These are phyloP conservation scores for Crypturellus undulatus DNA, from an alignment of 2,113 vertebrate species.

Conservation along the genomic window DNA sequence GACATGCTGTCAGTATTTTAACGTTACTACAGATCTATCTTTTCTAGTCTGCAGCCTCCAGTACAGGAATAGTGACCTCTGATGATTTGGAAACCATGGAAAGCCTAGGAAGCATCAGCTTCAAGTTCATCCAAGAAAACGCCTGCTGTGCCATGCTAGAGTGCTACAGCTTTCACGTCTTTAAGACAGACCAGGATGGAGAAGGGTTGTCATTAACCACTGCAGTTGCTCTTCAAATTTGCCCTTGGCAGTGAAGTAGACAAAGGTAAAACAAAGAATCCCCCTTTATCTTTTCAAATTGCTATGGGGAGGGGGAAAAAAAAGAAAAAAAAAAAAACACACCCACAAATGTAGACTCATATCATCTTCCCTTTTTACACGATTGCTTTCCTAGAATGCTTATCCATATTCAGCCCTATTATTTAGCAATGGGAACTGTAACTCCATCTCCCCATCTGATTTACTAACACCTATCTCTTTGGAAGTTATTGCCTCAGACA, in stretches of 20 bases:
- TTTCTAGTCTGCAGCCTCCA: neutral
- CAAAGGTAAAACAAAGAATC: neutral
- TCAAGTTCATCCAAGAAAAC: neutral
- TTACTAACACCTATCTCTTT: neutral
- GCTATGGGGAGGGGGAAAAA: neutral
- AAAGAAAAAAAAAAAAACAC: neutral
- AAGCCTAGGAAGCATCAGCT: neutral
- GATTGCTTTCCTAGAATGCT: neutral
- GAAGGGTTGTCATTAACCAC: neutral
- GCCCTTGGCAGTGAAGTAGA: constrained; percentile 7
- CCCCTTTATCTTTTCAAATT: neutral
- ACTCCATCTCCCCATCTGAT: neutral
- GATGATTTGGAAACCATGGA: neutral
- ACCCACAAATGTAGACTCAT: neutral
- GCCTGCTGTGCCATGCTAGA: neutral
- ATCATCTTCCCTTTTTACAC: neutral
- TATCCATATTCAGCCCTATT: neutral
- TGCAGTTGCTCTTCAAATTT: neutral
- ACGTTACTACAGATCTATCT: neutral
- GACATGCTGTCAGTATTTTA: neutral
- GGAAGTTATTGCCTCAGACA: neutral
- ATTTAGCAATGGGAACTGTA: neutral
- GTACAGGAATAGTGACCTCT: neutral
- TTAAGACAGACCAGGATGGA: neutral
- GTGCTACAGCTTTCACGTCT: neutral